Evolutionary conservation across 2,113 vertebrate genomes (phyloP), one percentile per base, ranked within the genome.

Genomic region (Plestiodon gilberti): DNA sequence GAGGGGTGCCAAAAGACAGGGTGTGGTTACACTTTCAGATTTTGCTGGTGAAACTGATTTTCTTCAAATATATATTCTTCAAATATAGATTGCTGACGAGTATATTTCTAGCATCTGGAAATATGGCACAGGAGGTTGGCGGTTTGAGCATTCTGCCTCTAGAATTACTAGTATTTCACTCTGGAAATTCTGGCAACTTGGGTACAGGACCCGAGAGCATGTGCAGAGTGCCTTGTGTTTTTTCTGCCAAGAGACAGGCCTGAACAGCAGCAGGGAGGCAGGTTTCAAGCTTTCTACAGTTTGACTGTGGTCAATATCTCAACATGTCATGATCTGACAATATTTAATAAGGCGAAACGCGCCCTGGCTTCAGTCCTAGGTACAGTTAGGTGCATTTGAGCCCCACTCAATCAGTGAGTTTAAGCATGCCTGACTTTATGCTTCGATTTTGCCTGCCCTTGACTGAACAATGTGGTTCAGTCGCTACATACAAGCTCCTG

Each of bases 21-120:
- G 85, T 76, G 85, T 92, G 78, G 64, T 85, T 76, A 82, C 71
- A 81, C 83, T 83, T 90, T 73, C 43, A 43, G 70, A 59, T 71
- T 79, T 89, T 11, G 0, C 78, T 57, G 33, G 33, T 75, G 84
- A n/a, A n/a, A n/a, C n/a, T n/a, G n/a, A 38, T 33, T 20, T 33
- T 22, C 52, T 83, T 33, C 10, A n/a, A 2, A 38, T 61, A 20
- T 74, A 18, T 15, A 2, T 22, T 55, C 30, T 75, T 7, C 40
- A 28, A 69, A 23, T 23, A 43, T 18, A 33, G 23, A 65, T 13
- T 25, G 64, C 33, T n/a, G 28, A 6, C 5, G 33, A 8, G 20
- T 9, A 25, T 62, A 38, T 79, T 81, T 43, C 25, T 15, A 65
- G 38, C n/a, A n/a, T 13, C 8, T 40, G 55, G 81, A 6, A 20